Base-by-base conservation (phyloP, 53 echinoderm and acorn worm species). In the Stichopus horrens region DNA sequence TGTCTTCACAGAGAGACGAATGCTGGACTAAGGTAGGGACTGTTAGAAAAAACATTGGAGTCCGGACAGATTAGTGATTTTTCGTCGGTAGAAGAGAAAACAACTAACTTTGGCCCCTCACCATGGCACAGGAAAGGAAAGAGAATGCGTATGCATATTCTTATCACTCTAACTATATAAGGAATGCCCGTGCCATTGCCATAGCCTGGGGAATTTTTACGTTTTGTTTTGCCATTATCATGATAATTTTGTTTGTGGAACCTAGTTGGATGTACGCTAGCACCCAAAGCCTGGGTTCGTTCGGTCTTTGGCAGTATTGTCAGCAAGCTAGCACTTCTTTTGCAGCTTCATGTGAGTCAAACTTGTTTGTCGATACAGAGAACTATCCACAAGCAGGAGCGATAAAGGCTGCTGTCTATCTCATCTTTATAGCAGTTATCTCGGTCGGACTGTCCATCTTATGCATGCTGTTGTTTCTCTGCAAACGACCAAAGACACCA, bases 141-240 rank as follows among this genome's bases (percentile, higher is more conserved):
- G 94, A 96, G 52, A 93, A 96, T 87, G 93, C 94, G 21, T 96
- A 96, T 90, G 94, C 94, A 8, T 96, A 94, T 22, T 96, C 94
- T 73, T 96, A 96, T 75, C 96, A 96, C 86, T 95, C 96, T 7
- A 96, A 96, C 90, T 96, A 96, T 86, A 93, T 96, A 63, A 88
- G 95, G 76, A 96, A 96, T 91, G 95, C 95, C 89, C 92, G 96
- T 37, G 96, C 96, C 60, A 94, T 96, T 21, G 96, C 94, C 37
- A 94, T 96, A 67, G 93, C 94, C 23, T 96, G 96, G 96, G 96
- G 92, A 52, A 93, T 96, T 7, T 96, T 96, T 74, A 96, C 96
- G 23, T 92, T 96, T 51, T 96, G 96, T 65, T 96, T 94, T 86
- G 92, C 95, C 86, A 96, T 96, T 73, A 96, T 96, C 75, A 88